phyloP scores from a whole-genome alignment of 2,113 vertebrate species.

The Caranx ignobilis region DNA sequence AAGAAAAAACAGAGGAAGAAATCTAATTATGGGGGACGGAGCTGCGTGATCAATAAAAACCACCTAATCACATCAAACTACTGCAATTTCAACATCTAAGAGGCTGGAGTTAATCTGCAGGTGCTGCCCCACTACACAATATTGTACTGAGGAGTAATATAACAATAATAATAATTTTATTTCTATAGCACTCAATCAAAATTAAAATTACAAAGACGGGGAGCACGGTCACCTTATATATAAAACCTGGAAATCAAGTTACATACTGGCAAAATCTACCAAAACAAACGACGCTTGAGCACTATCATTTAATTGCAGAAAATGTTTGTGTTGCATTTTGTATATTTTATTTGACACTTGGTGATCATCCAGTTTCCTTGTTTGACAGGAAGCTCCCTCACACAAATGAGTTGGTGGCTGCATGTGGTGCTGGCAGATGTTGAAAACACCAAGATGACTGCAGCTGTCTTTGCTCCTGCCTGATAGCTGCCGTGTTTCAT shows the following conservation, averaged over 20 bases:
- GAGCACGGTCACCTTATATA: too few relatives aligned
- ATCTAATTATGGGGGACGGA: conserved; percentile 30
- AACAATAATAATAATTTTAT: background rate
- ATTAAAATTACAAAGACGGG: too few relatives aligned
- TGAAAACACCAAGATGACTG: conserved; percentile 37
- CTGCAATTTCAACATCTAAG: conserved; percentile 24
- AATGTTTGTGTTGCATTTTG: background rate
- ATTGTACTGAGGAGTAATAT: conserved; percentile 15
- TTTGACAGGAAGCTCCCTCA: conserved; percentile 5
- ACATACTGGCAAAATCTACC: background rate
- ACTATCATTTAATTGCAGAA: background rate
- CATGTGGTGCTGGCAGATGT: conserved; percentile 22
- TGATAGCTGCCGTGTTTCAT: conserved; percentile 29
- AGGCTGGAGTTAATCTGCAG: conserved; percentile 25
- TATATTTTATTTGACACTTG: background rate
- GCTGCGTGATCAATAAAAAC: conserved; percentile 28
- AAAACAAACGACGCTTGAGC: conserved; percentile 6
- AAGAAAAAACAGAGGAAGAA: conserved; percentile 17
- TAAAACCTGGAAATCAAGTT: conserved; percentile 17
- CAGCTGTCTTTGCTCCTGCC: conserved; percentile 12
- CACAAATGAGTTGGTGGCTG: background rate
- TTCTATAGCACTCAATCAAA: too few relatives aligned
- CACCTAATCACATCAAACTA: conserved; percentile 29
- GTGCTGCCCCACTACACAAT: background rate
- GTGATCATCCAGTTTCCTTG: conserved; percentile 17